These are phyloP conservation scores for Manis javanica DNA, from an alignment of 2,797 vertebrate species.

Conservation along the genomic window DNA sequence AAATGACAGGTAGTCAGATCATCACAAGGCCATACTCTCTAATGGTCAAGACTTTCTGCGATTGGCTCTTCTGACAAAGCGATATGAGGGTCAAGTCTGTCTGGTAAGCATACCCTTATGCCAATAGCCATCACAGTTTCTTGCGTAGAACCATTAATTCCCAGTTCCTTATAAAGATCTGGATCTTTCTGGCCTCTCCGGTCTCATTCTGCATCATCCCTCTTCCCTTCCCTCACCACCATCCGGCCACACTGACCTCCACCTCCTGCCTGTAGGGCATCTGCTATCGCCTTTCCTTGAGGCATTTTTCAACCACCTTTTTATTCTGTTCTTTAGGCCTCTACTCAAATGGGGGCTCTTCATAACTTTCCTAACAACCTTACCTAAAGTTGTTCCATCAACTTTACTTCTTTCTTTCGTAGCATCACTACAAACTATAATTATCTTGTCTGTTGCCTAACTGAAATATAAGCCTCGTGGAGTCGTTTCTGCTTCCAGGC, in stretches of 20 bases:
- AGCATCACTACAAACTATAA: no score
- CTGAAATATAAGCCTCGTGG: not conserved
- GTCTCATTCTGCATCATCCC: rapidly evolving
- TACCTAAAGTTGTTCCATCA: not conserved
- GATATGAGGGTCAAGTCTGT: rapidly evolving
- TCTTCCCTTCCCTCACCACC: not conserved
- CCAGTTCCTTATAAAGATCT: not conserved
- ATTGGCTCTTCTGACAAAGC: no score
- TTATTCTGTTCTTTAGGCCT: not conserved
- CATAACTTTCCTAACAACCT: not conserved
- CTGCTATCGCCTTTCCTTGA: not conserved
- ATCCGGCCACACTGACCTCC: rapidly evolving
- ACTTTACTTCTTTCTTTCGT: not conserved
- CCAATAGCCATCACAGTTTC: rapidly evolving
- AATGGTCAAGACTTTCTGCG: not conserved
- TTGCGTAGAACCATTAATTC: rapidly evolving
- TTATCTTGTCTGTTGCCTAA: not conserved
- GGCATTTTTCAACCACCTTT: not conserved
- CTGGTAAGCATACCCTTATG: rapidly evolving
- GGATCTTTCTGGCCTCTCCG: rapidly evolving
- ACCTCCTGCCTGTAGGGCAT: no score
- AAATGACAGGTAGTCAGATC: rapidly evolving
- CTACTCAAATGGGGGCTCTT: not conserved
- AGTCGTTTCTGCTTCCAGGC: not conserved
- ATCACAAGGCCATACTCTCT: not conserved